phyloP scores from a whole-genome alignment of 92 coral and sea anemone genomes.

The Palythoa caribaeorum region DNA sequence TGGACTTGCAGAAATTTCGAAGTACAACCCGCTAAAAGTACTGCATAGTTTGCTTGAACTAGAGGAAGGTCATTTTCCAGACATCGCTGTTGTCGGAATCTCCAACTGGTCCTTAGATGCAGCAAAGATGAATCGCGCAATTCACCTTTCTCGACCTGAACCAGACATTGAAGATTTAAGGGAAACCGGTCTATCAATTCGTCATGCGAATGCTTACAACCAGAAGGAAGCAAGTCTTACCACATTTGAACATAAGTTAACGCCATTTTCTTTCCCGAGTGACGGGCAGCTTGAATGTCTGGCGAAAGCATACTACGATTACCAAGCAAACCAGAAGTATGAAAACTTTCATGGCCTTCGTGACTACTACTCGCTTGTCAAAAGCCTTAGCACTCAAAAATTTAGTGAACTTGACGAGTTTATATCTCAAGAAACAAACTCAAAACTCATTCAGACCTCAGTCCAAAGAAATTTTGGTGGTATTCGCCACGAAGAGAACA shows the following conservation, averaged over 20 bases:
- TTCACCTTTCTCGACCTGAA: constrained; percentile 97
- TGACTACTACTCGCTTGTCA: constrained; percentile 93
- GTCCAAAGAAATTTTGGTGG: constrained; percentile 98
- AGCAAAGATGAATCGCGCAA: constrained; percentile 99
- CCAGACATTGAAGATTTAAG: constrained; percentile 85
- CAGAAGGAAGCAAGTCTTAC: neutral
- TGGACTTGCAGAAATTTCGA: constrained; percentile 95
- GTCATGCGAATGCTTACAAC: constrained; percentile 57
- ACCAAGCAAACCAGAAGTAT: constrained; percentile 75
- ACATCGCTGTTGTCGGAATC: constrained; percentile 99
- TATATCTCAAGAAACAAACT: constrained; percentile 48
- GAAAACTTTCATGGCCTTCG: constrained; percentile 97
- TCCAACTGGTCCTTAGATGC: constrained; percentile 99
- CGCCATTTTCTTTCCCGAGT: constrained; percentile 28
- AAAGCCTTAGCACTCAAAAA: constrained; percentile 74
- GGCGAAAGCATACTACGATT: constrained; percentile 85
- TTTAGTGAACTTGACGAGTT: constrained; percentile 20
- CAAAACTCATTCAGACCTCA: constrained; percentile 70
- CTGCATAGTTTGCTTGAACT: constrained; percentile 95
- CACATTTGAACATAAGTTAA: neutral
- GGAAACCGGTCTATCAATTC: constrained; percentile 93
- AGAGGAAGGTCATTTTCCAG: constrained; percentile 84
- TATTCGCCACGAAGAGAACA: constrained; percentile 67
- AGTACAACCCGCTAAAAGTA: constrained; percentile 96
- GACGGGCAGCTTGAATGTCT: constrained; percentile 73